A percentile compares a stretch with the other conserved stretches of the same genome.
Evolutionary conservation across 2,888 invertebrate genomes (phyloP).

Genomic region (Phalera bucephala): DNA sequence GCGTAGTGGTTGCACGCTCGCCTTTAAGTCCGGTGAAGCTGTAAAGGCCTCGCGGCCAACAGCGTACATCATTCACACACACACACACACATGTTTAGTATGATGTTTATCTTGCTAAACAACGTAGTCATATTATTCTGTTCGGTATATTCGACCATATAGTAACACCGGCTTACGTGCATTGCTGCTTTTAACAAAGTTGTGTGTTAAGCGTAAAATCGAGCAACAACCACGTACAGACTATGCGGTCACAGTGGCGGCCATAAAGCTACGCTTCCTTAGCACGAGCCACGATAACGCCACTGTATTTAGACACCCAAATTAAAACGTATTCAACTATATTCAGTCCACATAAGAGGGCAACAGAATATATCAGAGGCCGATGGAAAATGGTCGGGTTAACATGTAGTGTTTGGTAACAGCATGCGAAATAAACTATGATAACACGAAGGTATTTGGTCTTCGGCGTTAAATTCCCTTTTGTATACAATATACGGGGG

Average conservation of each 20-base stretch:
- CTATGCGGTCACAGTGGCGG: constrained; percentile 60
- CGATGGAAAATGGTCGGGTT: constrained; percentile 33
- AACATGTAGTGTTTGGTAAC: constrained; percentile 60
- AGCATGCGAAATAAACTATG: constrained; percentile 71
- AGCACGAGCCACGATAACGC: constrained; percentile 49
- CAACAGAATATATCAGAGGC: constrained; percentile 27
- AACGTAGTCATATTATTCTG: too few relatives aligned
- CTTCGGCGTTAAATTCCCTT: constrained; percentile 58
- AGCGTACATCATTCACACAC: too few relatives aligned
- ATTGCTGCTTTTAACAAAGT: constrained; percentile 22
- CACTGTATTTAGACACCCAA: constrained; percentile 42
- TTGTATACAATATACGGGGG: constrained; percentile 26
- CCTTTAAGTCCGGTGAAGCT: too few relatives aligned
- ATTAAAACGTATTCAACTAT: constrained; percentile 24
- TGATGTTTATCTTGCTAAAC: too few relatives aligned
- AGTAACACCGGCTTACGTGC: too few relatives aligned
- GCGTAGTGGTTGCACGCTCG: too few relatives aligned
- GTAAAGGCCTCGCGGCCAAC: too few relatives aligned
- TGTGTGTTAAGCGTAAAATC: constrained; percentile 48
- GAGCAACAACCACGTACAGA: constrained; percentile 49
- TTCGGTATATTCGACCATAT: too few relatives aligned
- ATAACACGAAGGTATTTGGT: constrained; percentile 63
- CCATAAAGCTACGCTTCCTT: constrained; percentile 73
- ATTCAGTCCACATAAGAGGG: background rate
- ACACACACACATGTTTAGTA: too few relatives aligned